These are phyloP conservation scores for Erebia ligea DNA, from an alignment of 2,888 invertebrate genomes.

Conservation along the genomic window DNA sequence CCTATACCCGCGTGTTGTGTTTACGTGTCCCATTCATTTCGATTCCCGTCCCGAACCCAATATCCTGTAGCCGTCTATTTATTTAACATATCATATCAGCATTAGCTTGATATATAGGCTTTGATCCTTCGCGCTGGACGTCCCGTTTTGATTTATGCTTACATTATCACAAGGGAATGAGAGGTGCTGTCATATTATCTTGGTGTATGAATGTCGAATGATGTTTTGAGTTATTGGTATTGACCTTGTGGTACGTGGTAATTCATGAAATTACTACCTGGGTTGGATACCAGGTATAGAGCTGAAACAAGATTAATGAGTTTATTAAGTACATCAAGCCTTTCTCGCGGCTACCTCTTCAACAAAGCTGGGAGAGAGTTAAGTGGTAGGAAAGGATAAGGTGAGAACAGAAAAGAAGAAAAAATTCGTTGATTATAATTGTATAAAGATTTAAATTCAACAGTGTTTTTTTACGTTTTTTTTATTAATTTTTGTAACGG, in stretches of 20 bases:
- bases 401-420: too few relatives aligned
- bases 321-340: too few relatives aligned
- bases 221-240: not conserved
- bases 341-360: too few relatives aligned
- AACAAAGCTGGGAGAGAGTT: too few relatives aligned
- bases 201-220: constrained; percentile 6
- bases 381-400: not conserved
- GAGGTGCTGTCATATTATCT: constrained; percentile 26
- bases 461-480: too few relatives aligned
- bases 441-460: too few relatives aligned
- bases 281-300: too few relatives aligned
- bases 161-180: constrained; percentile 56
- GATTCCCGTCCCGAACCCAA: constrained; percentile 66
- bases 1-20: constrained; percentile 31
- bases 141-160: constrained; percentile 69
- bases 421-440: too few relatives aligned
- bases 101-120: constrained; percentile 81
- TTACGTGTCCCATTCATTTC: constrained; percentile 55
- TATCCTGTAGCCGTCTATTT: constrained; percentile 78
- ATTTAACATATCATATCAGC: constrained; percentile 82
- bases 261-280: too few relatives aligned
- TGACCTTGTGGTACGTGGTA: too few relatives aligned
- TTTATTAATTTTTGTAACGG: too few relatives aligned
- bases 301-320: too few relatives aligned
- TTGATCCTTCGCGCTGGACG: constrained; percentile 62